phyloP scores from a whole-genome alignment of 2,113 vertebrate species.

The Charadrius vociferus region DNA sequence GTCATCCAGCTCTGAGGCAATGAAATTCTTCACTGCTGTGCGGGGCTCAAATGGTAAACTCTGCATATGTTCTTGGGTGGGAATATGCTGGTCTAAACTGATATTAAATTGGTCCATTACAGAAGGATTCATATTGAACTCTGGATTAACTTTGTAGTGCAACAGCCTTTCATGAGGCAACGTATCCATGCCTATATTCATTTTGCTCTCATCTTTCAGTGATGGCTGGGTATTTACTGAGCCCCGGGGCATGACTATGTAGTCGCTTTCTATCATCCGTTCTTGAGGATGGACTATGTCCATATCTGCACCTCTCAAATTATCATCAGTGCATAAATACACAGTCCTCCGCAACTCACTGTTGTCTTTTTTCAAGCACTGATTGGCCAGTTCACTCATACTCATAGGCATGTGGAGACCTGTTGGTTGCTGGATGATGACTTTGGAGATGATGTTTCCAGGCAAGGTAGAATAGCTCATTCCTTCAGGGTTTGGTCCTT shows the following conservation, averaged over 20 bases:
- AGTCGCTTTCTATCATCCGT: conserved; percentile 97
- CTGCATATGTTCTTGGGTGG: conserved; percentile 92
- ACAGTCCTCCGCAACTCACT: conserved; percentile 92
- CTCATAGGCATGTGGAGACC: conserved; percentile 93
- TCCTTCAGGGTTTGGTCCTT: conserved; percentile 85
- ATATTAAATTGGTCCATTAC: conserved; percentile 93
- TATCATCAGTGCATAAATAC: conserved; percentile 96
- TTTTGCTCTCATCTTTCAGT: conserved; percentile 93
- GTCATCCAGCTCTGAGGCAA: conserved; percentile 95
- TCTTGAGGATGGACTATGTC: conserved; percentile 89
- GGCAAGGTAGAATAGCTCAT: conserved; percentile 97
- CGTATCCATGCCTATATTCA: conserved; percentile 94
- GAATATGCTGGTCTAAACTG: conserved; percentile 92
- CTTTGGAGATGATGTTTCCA: conserved; percentile 98
- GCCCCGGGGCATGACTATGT: conserved; percentile 95
- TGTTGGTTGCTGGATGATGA: conserved; percentile 95
- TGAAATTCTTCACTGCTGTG: conserved; percentile 98
- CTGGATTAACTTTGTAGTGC: conserved; percentile 96
- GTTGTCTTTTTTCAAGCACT: conserved; percentile 87
- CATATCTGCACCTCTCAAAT: conserved; percentile 89
- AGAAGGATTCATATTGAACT: conserved; percentile 90
- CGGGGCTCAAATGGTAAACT: conserved; percentile 95
- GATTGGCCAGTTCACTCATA: conserved; percentile 89
- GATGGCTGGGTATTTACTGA: conserved; percentile 87
- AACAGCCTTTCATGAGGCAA: conserved; percentile 93